Evolutionary conservation across 2,113 vertebrate species (phyloP).

Genomic region (Saimiri boliviensis): DNA sequence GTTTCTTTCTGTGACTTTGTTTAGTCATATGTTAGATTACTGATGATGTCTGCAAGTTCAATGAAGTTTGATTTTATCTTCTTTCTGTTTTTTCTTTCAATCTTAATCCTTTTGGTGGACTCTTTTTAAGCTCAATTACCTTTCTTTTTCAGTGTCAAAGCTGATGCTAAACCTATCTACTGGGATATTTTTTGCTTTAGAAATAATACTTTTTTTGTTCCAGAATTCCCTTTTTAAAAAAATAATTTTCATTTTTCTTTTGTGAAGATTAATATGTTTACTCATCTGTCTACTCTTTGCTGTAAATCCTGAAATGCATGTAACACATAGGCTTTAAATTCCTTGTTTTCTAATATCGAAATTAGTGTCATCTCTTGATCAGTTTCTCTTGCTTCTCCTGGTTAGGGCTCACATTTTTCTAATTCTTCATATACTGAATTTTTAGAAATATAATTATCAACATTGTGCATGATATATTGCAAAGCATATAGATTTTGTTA

Average conservation of each 20-base stretch:
- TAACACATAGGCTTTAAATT: not conserved
- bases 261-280: not conserved
- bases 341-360: not conserved
- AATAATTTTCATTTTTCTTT: not conserved
- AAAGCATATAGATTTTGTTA: not conserved
- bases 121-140: not conserved
- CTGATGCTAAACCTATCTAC: not conserved
- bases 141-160: not conserved
- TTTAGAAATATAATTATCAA: not conserved
- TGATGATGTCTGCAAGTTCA: not conserved
- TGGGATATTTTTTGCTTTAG: not conserved
- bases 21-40: not conserved
- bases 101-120: not conserved
- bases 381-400: not conserved
- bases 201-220: not conserved
- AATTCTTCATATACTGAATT: not conserved
- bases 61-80: not conserved
- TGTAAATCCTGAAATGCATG: not conserved
- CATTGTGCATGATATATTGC: not conserved
- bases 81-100: not conserved
- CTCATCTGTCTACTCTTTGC: not conserved
- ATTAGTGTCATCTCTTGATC: not conserved
- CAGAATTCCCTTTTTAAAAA: not conserved
- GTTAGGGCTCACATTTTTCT: not conserved
- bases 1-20: not conserved